Base-by-base conservation (phyloP, 2,797 vertebrate species). In the Pagetopsis macropterus region DNA sequence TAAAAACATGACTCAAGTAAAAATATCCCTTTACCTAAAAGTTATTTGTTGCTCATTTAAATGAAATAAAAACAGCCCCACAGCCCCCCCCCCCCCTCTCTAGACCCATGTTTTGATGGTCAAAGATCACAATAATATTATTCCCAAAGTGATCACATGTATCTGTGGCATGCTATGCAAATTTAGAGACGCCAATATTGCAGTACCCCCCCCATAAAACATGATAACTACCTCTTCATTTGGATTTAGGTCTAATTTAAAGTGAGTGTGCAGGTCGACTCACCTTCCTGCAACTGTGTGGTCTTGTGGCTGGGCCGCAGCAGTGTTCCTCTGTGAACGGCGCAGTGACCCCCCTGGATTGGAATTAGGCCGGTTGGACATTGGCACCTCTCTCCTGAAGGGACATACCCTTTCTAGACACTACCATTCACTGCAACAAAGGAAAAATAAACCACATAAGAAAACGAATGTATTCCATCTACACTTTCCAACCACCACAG, bases 391-490 rank as follows among this genome's bases (percentile, higher is more conserved):
- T 99, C 98, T 99, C 98, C 97, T 99, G 98, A 99, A 99, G 98
- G 98, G 98, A 99, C 98, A 99, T 99, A 99, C 98, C 98, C 98
- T 99, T 99, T 99, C 98, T 99, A 98, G 97, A 99, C 95, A 99
- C 97, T 98, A 99, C 96, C 98, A 99, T 99, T 99, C 98, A 99
- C 98, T 99, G 90, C 31, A 90, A 84, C 6, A 79, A 75, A 45
- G 46, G 13, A 84, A 5, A 71, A 44, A 80, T 8, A 65, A 66
- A 63, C 3, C 14, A 68, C 9, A 79, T 77, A n/a, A 78, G 33
- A 76, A 62, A 19, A 62, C 4, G 41, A 60, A 64, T 16, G 6
- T 3, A 15, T 37, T 49, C 0, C 21, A n/a, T 43, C 8, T 65
- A 14, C 8, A 1, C 50, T 57, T 4, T 49, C 5, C 17, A 19